Conservation (phyloP, 2,113 vertebrate genomes). For the Chaetorhynchus papuensis region DNA sequence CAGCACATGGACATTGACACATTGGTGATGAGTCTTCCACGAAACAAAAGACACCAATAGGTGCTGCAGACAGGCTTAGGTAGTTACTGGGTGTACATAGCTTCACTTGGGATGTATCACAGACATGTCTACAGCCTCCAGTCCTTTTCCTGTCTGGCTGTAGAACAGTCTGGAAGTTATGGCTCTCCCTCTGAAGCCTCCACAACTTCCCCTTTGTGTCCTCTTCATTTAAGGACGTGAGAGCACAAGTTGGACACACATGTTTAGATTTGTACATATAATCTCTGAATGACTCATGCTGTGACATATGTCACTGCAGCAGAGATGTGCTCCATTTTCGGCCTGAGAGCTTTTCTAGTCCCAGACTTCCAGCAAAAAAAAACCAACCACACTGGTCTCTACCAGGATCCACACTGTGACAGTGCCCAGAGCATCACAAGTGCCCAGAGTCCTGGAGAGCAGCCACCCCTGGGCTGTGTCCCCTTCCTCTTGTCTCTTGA, state of each 20-base stretch:
- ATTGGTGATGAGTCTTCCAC: rapidly evolving
- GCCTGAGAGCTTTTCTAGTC: not conserved
- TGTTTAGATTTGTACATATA: not conserved
- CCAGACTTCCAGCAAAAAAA: not conserved
- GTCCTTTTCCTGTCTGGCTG: not conserved
- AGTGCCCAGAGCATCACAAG: not conserved
- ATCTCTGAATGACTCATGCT: constrained; percentile 14
- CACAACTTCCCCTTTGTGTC: not conserved
- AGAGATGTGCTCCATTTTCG: not conserved
- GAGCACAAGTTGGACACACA: not conserved
- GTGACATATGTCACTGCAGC: constrained; percentile 1
- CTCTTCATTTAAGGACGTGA: not conserved
- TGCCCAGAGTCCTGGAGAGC: not conserved
- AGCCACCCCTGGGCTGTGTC: rapidly evolving
- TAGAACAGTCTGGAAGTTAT: not conserved
- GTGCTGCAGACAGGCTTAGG: not conserved
- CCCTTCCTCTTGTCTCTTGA: not conserved
- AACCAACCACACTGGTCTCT: rapidly evolving
- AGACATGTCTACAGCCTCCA: not conserved
- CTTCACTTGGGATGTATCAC: not conserved
- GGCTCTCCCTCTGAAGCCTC: not conserved
- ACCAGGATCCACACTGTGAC: not conserved
- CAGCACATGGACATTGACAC: not conserved
- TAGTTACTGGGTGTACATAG: not conserved
- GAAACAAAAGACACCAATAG: not conserved